phyloP scores from a whole-genome alignment of 2,888 invertebrate species.

The Platypus cylindrus region DNA sequence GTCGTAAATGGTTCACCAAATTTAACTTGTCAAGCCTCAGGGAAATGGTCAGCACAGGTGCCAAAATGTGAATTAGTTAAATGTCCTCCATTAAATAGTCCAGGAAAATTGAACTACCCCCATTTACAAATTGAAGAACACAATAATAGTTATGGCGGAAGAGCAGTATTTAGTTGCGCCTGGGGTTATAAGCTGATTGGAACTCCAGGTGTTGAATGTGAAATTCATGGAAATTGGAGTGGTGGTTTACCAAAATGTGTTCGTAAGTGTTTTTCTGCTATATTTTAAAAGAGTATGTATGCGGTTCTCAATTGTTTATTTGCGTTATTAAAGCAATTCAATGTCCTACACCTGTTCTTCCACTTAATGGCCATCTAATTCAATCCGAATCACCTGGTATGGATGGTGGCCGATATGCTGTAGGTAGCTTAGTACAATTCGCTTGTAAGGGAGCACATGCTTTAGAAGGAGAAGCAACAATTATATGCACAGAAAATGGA shows the following conservation, averaged over 20 bases:
- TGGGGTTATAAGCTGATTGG: slow-evolving; percentile 73
- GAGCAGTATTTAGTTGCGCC: slow-evolving; percentile 69
- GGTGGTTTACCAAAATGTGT: slow-evolving; percentile 62
- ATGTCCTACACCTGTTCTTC: slow-evolving; percentile 63
- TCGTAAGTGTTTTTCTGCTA: slow-evolving; percentile 40
- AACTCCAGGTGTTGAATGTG: slow-evolving; percentile 66
- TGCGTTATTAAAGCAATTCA: slow-evolving; percentile 52
- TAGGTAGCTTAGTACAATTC: slow-evolving; percentile 71
- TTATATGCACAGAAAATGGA: slow-evolving; percentile 78
- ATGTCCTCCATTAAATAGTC: slow-evolving; percentile 57
- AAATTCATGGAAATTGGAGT: slow-evolving; percentile 67
- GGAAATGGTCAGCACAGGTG: slow-evolving; percentile 65
- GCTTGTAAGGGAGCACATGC: slow-evolving; percentile 55
- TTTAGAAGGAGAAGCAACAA: slow-evolving; percentile 64
- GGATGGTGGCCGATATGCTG: slow-evolving; percentile 53
- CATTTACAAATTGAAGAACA: slow-evolving; percentile 64
- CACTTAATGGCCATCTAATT: slow-evolving; percentile 55
- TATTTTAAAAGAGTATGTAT: not conserved
- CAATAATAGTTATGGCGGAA: slow-evolving; percentile 69
- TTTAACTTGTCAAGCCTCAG: slow-evolving; percentile 71
- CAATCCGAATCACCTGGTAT: slow-evolving; percentile 39
- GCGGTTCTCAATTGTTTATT: not conserved
- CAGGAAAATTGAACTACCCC: slow-evolving; percentile 51
- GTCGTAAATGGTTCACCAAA: slow-evolving; percentile 63
- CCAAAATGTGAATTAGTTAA: slow-evolving; percentile 67